Conservation (phyloP, 2,888 invertebrate genomes). For the Mayetiola destructor region DNA sequence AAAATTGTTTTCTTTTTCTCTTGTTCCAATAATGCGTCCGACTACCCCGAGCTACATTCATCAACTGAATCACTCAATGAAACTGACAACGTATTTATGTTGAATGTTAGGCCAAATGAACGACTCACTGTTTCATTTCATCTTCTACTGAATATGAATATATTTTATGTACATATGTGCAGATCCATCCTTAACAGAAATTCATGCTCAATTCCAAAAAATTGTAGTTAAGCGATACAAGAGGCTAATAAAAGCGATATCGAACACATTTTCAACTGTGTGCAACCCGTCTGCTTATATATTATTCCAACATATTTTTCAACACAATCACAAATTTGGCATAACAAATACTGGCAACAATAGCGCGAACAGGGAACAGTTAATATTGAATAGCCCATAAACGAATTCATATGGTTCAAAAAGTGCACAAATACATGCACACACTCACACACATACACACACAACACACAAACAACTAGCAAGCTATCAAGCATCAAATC, state of each 20-base stretch:
- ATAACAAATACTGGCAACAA: not conserved
- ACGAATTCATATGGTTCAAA: constrained; percentile 4
- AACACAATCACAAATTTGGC: constrained; percentile 20
- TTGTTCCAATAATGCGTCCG: no score
- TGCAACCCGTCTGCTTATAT: constrained; percentile 30
- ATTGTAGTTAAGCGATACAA: constrained; percentile 4
- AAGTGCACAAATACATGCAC: not conserved
- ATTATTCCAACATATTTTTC: constrained; percentile 35
- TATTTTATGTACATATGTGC: constrained; percentile 2
- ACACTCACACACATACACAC: not conserved
- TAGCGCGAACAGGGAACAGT: not conserved
- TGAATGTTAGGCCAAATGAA: not conserved
- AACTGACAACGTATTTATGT: not conserved
- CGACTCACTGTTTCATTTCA: not conserved
- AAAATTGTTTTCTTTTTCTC: no score
- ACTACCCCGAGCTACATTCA: not conserved
- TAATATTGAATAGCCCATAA: not conserved
- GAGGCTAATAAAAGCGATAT: constrained; percentile 13
- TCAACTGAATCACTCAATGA: not conserved
- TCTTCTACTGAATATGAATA: not conserved
- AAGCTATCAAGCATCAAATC: not conserved
- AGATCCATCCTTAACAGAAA: constrained; percentile 10
- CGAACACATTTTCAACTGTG: constrained; percentile 10
- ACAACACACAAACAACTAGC: not conserved
- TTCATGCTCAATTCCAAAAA: constrained; percentile 1